Conservation (phyloP, 2,797 vertebrate genomes). For the Rhabdomys pumilio region DNA sequence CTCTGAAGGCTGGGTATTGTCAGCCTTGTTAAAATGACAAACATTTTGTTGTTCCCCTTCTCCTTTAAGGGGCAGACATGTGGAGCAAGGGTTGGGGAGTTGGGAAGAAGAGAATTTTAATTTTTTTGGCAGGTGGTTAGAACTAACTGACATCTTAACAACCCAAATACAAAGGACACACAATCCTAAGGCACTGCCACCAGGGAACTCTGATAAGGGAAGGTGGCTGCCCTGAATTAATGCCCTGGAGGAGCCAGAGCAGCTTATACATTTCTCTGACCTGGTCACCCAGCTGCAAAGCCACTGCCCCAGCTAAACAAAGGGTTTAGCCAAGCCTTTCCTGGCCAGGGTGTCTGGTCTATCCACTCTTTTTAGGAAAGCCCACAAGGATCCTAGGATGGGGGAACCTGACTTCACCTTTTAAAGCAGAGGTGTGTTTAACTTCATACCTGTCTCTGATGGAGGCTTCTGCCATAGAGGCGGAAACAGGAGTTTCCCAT, state of each 20-base stretch:
- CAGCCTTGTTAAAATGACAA: slow-evolving; percentile 53
- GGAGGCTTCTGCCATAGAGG: not conserved
- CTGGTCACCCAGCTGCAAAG: not conserved
- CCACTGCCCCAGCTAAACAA: not conserved
- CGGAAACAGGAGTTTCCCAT: not conserved
- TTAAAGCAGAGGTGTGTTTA: not conserved
- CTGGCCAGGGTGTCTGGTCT: not conserved
- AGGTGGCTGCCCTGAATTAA: not conserved
- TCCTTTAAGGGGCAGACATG: not conserved
- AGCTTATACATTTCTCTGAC: not conserved
- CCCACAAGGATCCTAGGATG: not conserved
- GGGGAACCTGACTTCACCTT: not conserved
- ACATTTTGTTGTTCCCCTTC: not conserved
- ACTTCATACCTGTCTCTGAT: not conserved
- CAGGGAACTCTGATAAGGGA: not conserved
- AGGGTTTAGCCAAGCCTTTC: not conserved
- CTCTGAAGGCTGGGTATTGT: not conserved
- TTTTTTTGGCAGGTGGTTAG: slow-evolving; percentile 49
- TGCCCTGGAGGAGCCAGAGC: not conserved
- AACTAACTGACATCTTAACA: slow-evolving; percentile 24
- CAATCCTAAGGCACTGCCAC: not conserved
- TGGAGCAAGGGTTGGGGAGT: accelerated
- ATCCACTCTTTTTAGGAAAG: not conserved
- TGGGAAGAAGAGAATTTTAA: not conserved
- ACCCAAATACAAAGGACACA: slow-evolving; percentile 39